Conservation (phyloP, 2,888 invertebrate species). For the Halictus ligatus region DNA sequence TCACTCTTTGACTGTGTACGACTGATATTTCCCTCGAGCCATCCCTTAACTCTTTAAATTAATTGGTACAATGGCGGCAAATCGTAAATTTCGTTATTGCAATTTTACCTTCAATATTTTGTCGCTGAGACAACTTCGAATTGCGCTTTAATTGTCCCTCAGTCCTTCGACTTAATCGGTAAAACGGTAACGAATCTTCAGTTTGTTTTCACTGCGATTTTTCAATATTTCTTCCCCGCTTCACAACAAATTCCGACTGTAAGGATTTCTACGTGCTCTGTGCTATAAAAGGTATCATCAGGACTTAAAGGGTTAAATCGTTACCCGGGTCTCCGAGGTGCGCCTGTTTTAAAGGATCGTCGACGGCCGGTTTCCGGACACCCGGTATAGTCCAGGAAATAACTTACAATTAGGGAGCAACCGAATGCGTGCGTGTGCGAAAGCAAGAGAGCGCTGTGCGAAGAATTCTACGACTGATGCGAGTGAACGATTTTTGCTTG, state of each 20-base stretch:
- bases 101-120: too few relatives aligned
- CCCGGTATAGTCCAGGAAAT: conserved; percentile 53
- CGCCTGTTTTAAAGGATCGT: conserved; percentile 14
- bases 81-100: too few relatives aligned
- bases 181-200: too few relatives aligned
- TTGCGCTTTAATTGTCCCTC: too few relatives aligned
- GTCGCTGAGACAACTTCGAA: too few relatives aligned
- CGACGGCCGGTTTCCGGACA: conserved; percentile 37
- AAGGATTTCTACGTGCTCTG: neutral
- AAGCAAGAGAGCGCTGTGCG: conserved; percentile 16
- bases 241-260: neutral
- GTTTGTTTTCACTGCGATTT: too few relatives aligned
- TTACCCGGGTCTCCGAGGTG: neutral
- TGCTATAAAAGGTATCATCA: neutral
- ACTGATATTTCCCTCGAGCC: too few relatives aligned
- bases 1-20: too few relatives aligned
- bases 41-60: too few relatives aligned
- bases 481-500: conserved; percentile 35
- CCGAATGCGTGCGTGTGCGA: conserved; percentile 47
- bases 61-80: too few relatives aligned
- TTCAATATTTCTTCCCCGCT: too few relatives aligned
- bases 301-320: neutral
- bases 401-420: conserved; percentile 71
- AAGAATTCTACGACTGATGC: conserved; percentile 31
- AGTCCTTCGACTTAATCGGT: too few relatives aligned